These are phyloP conservation scores for Nixonia krombeini DNA, from an alignment of 1,140 invertebrate genomes.

Conservation along the genomic window DNA sequence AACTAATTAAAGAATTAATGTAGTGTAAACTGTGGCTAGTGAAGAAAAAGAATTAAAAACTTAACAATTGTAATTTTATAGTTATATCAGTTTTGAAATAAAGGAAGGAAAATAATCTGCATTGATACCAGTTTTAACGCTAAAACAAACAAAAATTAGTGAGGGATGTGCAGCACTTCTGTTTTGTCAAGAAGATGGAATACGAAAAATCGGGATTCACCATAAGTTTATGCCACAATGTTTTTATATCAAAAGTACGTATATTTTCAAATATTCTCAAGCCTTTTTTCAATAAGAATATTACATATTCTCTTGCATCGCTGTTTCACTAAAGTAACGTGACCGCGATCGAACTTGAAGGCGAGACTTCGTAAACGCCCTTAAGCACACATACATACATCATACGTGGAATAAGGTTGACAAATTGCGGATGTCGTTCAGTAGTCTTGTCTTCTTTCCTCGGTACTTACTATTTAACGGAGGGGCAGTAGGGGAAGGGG, in stretches of 20 bases:
- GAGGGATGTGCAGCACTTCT: no score
- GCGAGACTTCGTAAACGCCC: constrained; percentile 7
- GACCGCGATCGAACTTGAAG: constrained; percentile 18
- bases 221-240: constrained; percentile 6
- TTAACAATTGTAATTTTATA: no score
- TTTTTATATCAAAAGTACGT: constrained; percentile 31
- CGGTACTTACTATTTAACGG: no score
- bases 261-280: constrained; percentile 23
- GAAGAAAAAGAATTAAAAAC: no score
- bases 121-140: no score
- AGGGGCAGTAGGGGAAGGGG: no score
- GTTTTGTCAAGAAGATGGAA: constrained; percentile 16
- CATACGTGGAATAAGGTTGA: neutral
- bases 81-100: no score
- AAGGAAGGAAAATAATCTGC: no score
- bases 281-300: constrained; percentile 25
- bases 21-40: no score
- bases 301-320: constrained; percentile 25
- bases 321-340: constrained; percentile 15
- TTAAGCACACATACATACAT: constrained; percentile 23
- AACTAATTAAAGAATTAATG: neutral
- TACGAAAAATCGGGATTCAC: no score
- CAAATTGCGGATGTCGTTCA: constrained; percentile 11
- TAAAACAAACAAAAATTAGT: no score
- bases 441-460: no score